Evolutionary conservation across 2,888 invertebrate species (phyloP).

Genomic region (Drosophila subquinaria): DNA sequence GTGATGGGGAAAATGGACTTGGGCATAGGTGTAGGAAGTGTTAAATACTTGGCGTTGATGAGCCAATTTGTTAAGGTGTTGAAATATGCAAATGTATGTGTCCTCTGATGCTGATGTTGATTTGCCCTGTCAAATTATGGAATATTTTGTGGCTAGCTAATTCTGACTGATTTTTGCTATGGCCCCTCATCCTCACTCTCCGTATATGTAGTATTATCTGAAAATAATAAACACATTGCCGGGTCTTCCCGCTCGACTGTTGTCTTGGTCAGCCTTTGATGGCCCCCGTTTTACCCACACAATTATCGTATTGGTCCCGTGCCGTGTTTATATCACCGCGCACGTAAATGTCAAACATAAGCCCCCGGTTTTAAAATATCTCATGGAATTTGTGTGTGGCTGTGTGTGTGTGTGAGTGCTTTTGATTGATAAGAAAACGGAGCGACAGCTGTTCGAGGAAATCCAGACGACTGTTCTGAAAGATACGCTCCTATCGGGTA

Average conservation of each 20-base stretch:
- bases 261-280: slow-evolving; percentile 37
- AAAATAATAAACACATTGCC: slow-evolving; percentile 20
- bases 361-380: slow-evolving; percentile 62
- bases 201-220: neutral
- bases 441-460: slow-evolving; percentile 58
- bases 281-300: slow-evolving; percentile 12
- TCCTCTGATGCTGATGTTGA: slow-evolving; percentile 44
- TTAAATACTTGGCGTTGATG: slow-evolving; percentile 53
- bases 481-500: slow-evolving; percentile 30
- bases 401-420: slow-evolving; percentile 31
- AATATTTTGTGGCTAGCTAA: slow-evolving; percentile 26
- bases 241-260: slow-evolving; percentile 5
- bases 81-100: slow-evolving; percentile 67
- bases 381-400: slow-evolving; percentile 26
- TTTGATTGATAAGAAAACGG: slow-evolving; percentile 72
- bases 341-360: slow-evolving; percentile 71
- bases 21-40: slow-evolving; percentile 28
- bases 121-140: slow-evolving; percentile 43
- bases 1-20: too few species aligned
- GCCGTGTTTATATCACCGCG: slow-evolving; percentile 60
- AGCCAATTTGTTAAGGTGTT: slow-evolving; percentile 73
- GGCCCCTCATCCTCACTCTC: neutral
- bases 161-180: slow-evolving; percentile 28
- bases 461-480: slow-evolving; percentile 12
- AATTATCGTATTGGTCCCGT: slow-evolving; percentile 19